Evolutionary conservation across 2,113 vertebrate genomes (phyloP).

Genomic region (Machaerirhynchus nigripectus): DNA sequence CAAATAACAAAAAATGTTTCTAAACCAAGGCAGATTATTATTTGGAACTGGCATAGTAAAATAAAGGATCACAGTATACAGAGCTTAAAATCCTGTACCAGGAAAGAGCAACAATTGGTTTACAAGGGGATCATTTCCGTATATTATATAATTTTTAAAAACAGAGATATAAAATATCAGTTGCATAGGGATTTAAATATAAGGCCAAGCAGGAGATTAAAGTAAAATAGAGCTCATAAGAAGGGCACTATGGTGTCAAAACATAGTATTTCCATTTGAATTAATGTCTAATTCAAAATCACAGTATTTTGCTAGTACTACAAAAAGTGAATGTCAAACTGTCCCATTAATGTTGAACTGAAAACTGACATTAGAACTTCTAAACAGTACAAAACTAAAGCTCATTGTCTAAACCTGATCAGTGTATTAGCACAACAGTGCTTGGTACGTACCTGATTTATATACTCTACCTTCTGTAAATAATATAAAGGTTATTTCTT

Average conservation of each 20-base stretch:
- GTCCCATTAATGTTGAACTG: conserved; percentile 68
- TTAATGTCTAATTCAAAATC: conserved; percentile 76
- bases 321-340: conserved; percentile 73
- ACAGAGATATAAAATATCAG: conserved; percentile 76
- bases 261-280: conserved; percentile 72
- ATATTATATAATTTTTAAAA: conserved; percentile 67
- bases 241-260: conserved; percentile 78
- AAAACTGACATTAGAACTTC: conserved; percentile 70
- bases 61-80: conserved; percentile 74
- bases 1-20: conserved; percentile 40
- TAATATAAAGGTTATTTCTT: conserved; percentile 65
- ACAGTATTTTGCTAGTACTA: conserved; percentile 81
- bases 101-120: conserved; percentile 68
- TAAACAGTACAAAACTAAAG: conserved; percentile 66
- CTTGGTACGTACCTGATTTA: conserved; percentile 79
- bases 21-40: conserved; percentile 57
- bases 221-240: conserved; percentile 69
- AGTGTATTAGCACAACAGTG: conserved; percentile 74
- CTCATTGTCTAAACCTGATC: conserved; percentile 74
- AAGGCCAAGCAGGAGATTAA: conserved; percentile 80
- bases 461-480: conserved; percentile 73
- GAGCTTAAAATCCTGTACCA: conserved; percentile 70
- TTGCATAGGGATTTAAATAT: conserved; percentile 86
- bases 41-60: conserved; percentile 66
- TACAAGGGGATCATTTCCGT: conserved; percentile 65